Evolutionary conservation across 1,140 invertebrate species (phyloP).

Genomic region (Oedothorax gibbosus): DNA sequence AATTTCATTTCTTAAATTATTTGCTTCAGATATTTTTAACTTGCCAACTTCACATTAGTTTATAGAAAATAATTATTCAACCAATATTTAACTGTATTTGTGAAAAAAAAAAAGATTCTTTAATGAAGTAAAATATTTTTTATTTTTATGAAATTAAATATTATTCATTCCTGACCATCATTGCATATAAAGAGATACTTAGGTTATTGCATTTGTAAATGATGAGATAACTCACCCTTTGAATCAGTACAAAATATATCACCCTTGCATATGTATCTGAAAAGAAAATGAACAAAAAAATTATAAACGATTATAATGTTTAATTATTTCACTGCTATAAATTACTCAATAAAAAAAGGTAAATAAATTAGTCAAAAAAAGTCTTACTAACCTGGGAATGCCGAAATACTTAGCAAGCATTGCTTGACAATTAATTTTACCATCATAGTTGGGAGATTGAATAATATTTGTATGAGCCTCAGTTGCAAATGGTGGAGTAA

Average conservation of each 20-base stretch:
- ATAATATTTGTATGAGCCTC: constrained; percentile 29
- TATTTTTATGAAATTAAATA: too few relatives aligned
- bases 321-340: too few relatives aligned
- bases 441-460: constrained; percentile 54
- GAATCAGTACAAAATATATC: constrained; percentile 35
- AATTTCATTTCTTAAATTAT: not conserved
- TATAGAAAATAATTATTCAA: too few relatives aligned
- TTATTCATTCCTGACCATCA: too few relatives aligned
- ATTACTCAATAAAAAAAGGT: not conserved
- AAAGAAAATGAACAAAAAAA: constrained; percentile 12
- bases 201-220: constrained; percentile 1
- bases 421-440: constrained; percentile 21
- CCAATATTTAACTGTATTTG: too few relatives aligned
- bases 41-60: too few relatives aligned
- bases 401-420: constrained; percentile 40
- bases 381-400: constrained; percentile 36
- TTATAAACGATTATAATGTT: not conserved
- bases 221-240: constrained; percentile 5
- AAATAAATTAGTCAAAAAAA: not conserved
- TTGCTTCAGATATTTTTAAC: not conserved
- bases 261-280: constrained; percentile 30
- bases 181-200: too few relatives aligned
- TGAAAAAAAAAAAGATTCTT: too few relatives aligned
- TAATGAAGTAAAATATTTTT: too few relatives aligned
- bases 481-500: constrained; percentile 12